Conservation (phyloP, 2,888 invertebrate species). For the Pyrrhia umbra region DNA sequence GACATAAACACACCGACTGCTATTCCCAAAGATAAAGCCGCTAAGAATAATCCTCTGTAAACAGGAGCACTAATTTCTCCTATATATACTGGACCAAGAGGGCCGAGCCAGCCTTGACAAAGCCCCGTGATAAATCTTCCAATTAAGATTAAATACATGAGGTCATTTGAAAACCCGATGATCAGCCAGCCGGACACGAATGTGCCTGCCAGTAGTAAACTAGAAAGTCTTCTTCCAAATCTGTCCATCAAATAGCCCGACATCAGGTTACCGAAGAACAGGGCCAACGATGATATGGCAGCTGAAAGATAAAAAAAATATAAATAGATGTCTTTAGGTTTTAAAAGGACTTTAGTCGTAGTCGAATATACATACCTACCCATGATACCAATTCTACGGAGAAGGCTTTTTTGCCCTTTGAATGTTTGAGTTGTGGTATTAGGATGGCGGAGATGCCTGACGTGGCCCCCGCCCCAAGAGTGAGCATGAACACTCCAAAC, state of each 20-base stretch:
- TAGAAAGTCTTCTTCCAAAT: slow-evolving; percentile 90
- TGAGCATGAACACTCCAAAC: slow-evolving; percentile 89
- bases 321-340: slow-evolving; percentile 5
- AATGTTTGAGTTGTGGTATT: slow-evolving; percentile 89
- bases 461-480: slow-evolving; percentile 90
- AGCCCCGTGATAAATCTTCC: slow-evolving; percentile 91
- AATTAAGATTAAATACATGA: slow-evolving; percentile 82
- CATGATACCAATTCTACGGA: slow-evolving; percentile 90
- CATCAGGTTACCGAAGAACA: slow-evolving; percentile 91
- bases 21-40: slow-evolving; percentile 91
- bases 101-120: slow-evolving; percentile 90
- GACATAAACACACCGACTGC: slow-evolving; percentile 91
- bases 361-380: slow-evolving; percentile 88
- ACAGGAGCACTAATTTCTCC: slow-evolving; percentile 91
- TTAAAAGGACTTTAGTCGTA: not conserved
- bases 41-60: slow-evolving; percentile 91
- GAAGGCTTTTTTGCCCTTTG: slow-evolving; percentile 76
- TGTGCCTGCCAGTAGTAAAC: slow-evolving; percentile 87
- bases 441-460: slow-evolving; percentile 92
- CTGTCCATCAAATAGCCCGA: slow-evolving; percentile 91
- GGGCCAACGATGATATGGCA: slow-evolving; percentile 90
- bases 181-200: slow-evolving; percentile 91
- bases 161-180: slow-evolving; percentile 87
- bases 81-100: slow-evolving; percentile 90
- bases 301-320: slow-evolving; percentile 82